Base-by-base conservation (phyloP, 1,140 invertebrate genomes). In the Ditylenchus dipsaci region DNA sequence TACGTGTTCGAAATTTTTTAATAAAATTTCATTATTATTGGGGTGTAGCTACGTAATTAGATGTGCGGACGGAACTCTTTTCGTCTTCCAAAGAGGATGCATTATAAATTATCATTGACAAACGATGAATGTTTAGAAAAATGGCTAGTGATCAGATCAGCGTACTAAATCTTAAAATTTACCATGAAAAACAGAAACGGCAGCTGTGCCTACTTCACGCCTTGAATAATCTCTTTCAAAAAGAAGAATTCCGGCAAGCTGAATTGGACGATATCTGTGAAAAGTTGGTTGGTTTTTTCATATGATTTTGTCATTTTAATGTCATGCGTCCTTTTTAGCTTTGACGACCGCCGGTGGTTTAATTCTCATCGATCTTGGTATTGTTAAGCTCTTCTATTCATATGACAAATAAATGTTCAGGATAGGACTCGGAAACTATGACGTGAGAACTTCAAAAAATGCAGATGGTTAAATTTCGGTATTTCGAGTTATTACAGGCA, bases 181-280 rank as follows among this genome's bases (percentile, higher is more conserved):
- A 79, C 58, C 75, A 76, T 33, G 75, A 76, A 59, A 77, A 65
- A 47, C 75, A 76, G 61, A 56, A 62, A 33, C 47, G 43, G n/a
- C 75, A 76, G 57, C 47, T 76, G 17, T 76, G 75, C 27, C 30
- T 76, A n/a, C 62, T 79, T 3, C 75, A 76, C 53, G 33, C 75
- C 0, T 56, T 76, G 29, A 76, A 76, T 38, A 76, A 76, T 63
- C 59, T 76, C 19, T 76, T 76, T 33, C 76, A 76, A 65, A 21
- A 63, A 13, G 53, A 69, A 30, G 76, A 76, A 30, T 76, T 77
- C 49, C 30, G 11, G 38, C 78, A 77, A 68, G 26, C 60, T 23
- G 77, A 79, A 29, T 42, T 76, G 49, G 77, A 76, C 47, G 29
- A 64, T n/a, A 65, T 79, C 29, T 76, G 75, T 47, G 77, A 79